Evolutionary conservation across 1,140 invertebrate genomes (phyloP), one percentile per base, ranked within the genome.

Genomic region (Archivesica marissinica): DNA sequence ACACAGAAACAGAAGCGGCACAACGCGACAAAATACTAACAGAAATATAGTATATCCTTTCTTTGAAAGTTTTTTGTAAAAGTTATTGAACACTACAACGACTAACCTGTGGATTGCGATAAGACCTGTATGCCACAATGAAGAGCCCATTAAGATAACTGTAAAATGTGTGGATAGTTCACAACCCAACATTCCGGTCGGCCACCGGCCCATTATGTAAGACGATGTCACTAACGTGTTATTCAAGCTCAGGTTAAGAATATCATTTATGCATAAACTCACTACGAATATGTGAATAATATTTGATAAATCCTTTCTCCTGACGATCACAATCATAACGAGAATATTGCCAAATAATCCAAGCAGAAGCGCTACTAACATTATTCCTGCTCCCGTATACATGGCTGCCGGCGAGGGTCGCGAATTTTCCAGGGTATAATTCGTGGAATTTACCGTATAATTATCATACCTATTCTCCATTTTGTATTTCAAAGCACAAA

Each of bases 81-180:
- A 92, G 64, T 88, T 89, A 82, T 93, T 93, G 72, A 93, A 92
- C 38, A 92, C 91, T 15, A 94, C 93, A 3, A 94, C 93, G 47
- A 94, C 89, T 33, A 93, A 91, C 6, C 93, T 89, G 86, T 94
- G 93, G 23, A 94, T 92, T 54, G 92, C 92, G 39, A 94, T 94
- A 20, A 94, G 88, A 23, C 90, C 92, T 30, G 93, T 92, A 85
- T 94, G 93, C 93, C 93, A 94, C 7, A 94, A 78, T 3, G 92
- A 93, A 13, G 90, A 92, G 0, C 93, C 93, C 88, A 92, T 93
- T 4, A 93, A 84, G 9, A 93, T 86, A 13, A 93, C 90, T 7
- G 90, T 92, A 74, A 94, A 92, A 77, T 93, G 91, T 20, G 91
- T 91, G n/a, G 90, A 88, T 35, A 93, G 85, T 70, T 91, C 90